Evolutionary conservation across 1,140 invertebrate genomes (phyloP), one percentile per base, ranked within the genome.

Genomic region (Megalopta genalis): DNA sequence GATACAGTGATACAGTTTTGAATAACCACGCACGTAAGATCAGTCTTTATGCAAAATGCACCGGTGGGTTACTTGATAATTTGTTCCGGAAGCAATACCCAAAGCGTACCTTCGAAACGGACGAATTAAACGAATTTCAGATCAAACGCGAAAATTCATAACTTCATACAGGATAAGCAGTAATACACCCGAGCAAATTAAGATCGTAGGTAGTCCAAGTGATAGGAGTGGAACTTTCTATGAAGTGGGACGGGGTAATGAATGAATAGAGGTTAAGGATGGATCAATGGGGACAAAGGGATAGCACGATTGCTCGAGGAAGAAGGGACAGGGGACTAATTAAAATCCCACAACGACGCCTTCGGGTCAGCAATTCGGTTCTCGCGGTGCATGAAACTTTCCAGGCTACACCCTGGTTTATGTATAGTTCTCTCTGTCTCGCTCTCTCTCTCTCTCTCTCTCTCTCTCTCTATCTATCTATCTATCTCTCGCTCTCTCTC

Each of bases 261-360:
- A 87, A 73, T 83, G 82, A 88, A 88, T 88, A 80, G 80, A 81
- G 86, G 87, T 88, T 87, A 88, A 88, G 81, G 83, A 84, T 71
- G 78, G 86, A 85, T 84, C 84, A 87, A 88, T 67, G 86, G 76
- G 86, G 70, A 68, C 84, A 85, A 77, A 81, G 85, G 66, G 74
- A 81, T 82, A 83, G 79, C 80, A 87, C 68, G 78, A 81, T 88
- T 88, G 84, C 82, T 81, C 73, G 66, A 70, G 69, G 73, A 68
- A 69, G 72, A 83, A 86, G 80, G 68, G 82, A 87, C 86, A 87
- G 86, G 88, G 84, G 85, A 89, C 88, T 89, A 89, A 89, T 89
- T 89, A 87, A 89, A 89, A 89, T 88, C 88, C 88, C 88, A 85
- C 88, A 87, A 87, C 88, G 87, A 89, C 84, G 88, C 84, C 80